phyloP scores from a whole-genome alignment of 2,113 vertebrate species.

The Passer domesticus region DNA sequence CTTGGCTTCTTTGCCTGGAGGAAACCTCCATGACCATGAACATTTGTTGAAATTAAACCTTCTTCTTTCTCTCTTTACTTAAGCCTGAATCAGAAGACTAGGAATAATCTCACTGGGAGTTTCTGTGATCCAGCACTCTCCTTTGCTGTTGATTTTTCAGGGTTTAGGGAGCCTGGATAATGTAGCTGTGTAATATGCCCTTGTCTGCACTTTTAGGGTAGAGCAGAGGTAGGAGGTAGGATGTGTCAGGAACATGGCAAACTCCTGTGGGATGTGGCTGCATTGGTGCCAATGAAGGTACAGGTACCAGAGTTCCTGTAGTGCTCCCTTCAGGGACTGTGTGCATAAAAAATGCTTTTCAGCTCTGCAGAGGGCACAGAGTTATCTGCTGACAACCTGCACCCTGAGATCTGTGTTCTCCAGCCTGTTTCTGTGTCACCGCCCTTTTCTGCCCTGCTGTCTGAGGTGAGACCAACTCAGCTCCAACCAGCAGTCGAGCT shows the following conservation, averaged over 20 bases:
- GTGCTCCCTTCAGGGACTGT: not conserved
- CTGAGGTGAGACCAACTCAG: not conserved
- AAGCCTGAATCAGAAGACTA: not conserved
- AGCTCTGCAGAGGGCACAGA: not conserved
- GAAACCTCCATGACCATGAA: accelerated
- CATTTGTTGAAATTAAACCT: not conserved
- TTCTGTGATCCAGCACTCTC: not conserved
- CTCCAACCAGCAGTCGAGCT: not conserved
- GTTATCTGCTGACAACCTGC: not conserved
- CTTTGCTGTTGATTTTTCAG: not conserved
- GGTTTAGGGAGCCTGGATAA: not conserved
- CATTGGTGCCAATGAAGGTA: accelerated
- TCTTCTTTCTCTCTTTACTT: not conserved
- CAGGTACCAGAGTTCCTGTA: not conserved
- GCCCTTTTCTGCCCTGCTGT: not conserved
- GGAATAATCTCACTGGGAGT: not conserved
- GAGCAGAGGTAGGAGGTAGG: not conserved
- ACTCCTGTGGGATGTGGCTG: accelerated
- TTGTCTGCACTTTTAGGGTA: not conserved
- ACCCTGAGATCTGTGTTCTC: not conserved
- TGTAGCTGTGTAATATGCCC: accelerated
- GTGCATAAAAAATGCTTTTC: not conserved
- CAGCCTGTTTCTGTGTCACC: not conserved
- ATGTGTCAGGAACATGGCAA: not conserved
- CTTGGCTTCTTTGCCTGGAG: not conserved